Evolutionary conservation across 64 coral and sea anemone genomes (phyloP).

Genomic region (Dendronephthya gigantea): DNA sequence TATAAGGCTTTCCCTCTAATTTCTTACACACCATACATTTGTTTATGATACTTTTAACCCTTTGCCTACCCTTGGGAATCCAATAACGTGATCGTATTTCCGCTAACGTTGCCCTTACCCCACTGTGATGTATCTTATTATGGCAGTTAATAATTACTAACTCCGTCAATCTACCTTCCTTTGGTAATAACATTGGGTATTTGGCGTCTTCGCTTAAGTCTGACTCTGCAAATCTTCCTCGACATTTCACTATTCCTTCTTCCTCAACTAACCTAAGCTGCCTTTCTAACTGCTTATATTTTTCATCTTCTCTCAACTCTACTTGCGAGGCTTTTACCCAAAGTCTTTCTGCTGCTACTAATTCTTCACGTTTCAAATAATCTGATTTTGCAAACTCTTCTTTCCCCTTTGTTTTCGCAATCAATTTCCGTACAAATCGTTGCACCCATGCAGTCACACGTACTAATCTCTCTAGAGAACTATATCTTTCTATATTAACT

Average conservation of each 20-base stretch:
- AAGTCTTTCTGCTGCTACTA: neutral
- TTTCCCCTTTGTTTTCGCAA: neutral
- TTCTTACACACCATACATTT: slow-evolving; percentile 22
- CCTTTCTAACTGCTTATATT: slow-evolving; percentile 4
- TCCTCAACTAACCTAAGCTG: slow-evolving; percentile 15
- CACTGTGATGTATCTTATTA: slow-evolving; percentile 16
- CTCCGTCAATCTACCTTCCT: neutral
- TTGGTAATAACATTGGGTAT: neutral
- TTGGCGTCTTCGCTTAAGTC: neutral
- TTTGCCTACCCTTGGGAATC: slow-evolving; percentile 40
- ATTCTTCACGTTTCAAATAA: neutral
- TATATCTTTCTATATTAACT: neutral
- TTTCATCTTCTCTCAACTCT: neutral
- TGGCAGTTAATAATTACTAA: slow-evolving; percentile 20
- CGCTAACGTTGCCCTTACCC: slow-evolving; percentile 25
- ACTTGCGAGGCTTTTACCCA: neutral
- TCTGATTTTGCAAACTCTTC: neutral
- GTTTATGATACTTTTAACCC: slow-evolving; percentile 6
- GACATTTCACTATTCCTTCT: neutral
- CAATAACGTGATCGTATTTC: slow-evolving; percentile 24
- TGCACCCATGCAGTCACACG: neutral
- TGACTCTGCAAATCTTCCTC: slow-evolving; percentile 4
- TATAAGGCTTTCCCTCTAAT: slow-evolving; percentile 12
- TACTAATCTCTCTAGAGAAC: neutral
- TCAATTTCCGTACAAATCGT: neutral